A percentile compares a stretch with the other conserved stretches of the same genome.
Conservation (phyloP, 2,113 vertebrate genomes). For the Gavia stellata region DNA sequence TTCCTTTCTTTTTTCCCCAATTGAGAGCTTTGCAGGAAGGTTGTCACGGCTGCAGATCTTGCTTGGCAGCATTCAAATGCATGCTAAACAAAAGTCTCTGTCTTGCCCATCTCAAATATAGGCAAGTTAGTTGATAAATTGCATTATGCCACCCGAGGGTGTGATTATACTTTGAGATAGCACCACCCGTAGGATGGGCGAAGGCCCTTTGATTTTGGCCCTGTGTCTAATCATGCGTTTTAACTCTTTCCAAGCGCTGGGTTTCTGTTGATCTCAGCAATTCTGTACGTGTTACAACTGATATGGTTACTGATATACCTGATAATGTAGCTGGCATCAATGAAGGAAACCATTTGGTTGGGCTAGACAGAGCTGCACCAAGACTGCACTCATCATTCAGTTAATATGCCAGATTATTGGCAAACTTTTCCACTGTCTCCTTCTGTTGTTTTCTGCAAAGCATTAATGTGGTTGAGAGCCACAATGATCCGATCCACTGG, state of each 20-base stretch:
- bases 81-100: conserved; percentile 48
- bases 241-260: conserved; percentile 61
- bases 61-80: conserved; percentile 38
- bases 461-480: neutral
- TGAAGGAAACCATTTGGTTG: conserved; percentile 34
- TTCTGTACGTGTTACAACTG: conserved; percentile 60
- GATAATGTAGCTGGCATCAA: conserved; percentile 36
- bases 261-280: conserved; percentile 61
- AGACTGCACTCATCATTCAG: neutral
- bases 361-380: conserved; percentile 14
- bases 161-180: conserved; percentile 67
- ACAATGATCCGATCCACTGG: neutral
- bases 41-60: conserved; percentile 28
- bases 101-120: conserved; percentile 52
- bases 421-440: conserved; percentile 7
- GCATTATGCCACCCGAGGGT: conserved; percentile 39
- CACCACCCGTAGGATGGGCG: conserved; percentile 24
- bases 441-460: conserved; percentile 30
- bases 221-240: conserved; percentile 50
- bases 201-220: conserved; percentile 62
- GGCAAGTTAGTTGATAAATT: conserved; percentile 58
- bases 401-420: conserved; percentile 1
- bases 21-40: neutral
- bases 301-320: conserved; percentile 49
- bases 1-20: neutral